phyloP scores from a whole-genome alignment of 2,113 vertebrate genomes.

The Poeciliopsis occidentalis region DNA sequence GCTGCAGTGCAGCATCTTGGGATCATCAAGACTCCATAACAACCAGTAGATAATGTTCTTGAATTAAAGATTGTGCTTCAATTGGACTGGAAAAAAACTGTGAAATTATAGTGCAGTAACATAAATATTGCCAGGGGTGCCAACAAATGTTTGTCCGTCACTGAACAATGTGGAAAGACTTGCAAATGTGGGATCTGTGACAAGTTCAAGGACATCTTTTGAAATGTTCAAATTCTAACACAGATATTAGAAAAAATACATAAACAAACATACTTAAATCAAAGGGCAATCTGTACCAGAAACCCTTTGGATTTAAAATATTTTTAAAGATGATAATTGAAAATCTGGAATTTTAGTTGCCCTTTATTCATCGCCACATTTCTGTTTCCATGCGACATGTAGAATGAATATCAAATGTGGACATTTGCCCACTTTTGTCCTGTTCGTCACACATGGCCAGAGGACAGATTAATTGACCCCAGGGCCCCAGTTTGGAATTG shows the following conservation, averaged over 20 bases:
- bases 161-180: background rate
- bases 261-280: background rate
- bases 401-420: background rate
- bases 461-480: slow-evolving; percentile 33
- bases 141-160: background rate
- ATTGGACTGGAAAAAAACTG: background rate
- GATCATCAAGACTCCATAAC: background rate
- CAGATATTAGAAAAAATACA: background rate
- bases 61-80: background rate
- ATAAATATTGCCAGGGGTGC: background rate
- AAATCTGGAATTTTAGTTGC: background rate
- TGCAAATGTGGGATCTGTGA: too few relatives aligned
- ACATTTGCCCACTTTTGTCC: slow-evolving; percentile 22
- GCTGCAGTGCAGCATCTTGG: background rate
- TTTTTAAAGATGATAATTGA: background rate
- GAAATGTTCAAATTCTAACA: too few relatives aligned
- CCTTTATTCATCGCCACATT: background rate
- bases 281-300: background rate
- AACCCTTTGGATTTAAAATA: background rate
- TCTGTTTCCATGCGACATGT: background rate
- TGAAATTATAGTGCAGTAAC: background rate
- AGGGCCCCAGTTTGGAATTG: slow-evolving; percentile 47
- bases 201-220: background rate
- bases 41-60: background rate
- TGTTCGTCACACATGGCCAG: slow-evolving; percentile 32